These are phyloP conservation scores for Alcis repandata DNA, from an alignment of 2,888 invertebrate genomes.

Conservation along the genomic window DNA sequence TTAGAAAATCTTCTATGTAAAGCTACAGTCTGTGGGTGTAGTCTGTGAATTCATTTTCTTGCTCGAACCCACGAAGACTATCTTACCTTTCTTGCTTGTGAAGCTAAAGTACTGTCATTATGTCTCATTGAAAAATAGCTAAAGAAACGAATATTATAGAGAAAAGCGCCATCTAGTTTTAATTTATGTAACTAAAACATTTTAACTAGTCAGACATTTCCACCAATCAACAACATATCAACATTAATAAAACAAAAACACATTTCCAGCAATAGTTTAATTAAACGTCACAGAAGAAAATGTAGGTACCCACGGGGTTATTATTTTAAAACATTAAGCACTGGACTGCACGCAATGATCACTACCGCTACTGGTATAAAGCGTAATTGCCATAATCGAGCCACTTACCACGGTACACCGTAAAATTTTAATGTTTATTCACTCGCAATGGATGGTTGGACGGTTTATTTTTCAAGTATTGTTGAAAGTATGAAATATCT, in stretches of 20 bases:
- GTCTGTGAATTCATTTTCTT: too few species aligned
- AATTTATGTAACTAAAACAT: too few species aligned
- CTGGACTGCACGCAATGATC: slow-evolving; percentile 50
- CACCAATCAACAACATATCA: neutral
- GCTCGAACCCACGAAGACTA: too few species aligned
- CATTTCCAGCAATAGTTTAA: slow-evolving; percentile 10
- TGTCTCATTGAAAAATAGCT: too few species aligned
- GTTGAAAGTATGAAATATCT: slow-evolving; percentile 8
- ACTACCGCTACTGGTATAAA: slow-evolving; percentile 52
- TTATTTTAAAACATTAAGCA: slow-evolving; percentile 48
- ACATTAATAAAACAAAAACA: slow-evolving; percentile 1
- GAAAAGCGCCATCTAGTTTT: too few species aligned
- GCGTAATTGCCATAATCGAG: slow-evolving; percentile 52
- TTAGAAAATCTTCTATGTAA: too few species aligned
- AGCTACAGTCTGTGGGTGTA: too few species aligned
- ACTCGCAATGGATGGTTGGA: slow-evolving; percentile 23
- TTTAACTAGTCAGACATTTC: neutral
- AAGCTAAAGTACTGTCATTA: too few species aligned
- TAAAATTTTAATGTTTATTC: slow-evolving; percentile 49
- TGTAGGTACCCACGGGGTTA: slow-evolving; percentile 42
- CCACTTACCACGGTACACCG: slow-evolving; percentile 45
- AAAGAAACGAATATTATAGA: too few species aligned
- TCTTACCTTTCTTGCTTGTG: too few species aligned
- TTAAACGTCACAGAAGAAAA: slow-evolving; percentile 36
- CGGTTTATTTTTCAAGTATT: slow-evolving; percentile 26